Evolutionary conservation across 2,888 invertebrate species (phyloP).

Genomic region (Tortricodes alternella): DNA sequence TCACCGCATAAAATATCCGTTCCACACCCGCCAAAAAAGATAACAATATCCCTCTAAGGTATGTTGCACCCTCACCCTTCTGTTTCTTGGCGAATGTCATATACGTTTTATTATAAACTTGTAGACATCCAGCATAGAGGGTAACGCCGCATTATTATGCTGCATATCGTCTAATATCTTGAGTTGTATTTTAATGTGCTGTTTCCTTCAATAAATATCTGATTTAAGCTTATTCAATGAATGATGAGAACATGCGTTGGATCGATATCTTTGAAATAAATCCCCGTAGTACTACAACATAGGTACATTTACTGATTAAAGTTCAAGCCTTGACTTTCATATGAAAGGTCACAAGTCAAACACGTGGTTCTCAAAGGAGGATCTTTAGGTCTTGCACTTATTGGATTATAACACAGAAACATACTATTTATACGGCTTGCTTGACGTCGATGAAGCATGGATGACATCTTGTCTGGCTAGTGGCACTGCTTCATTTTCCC

Average conservation of each 20-base stretch:
- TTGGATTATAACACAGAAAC: constrained; percentile 18
- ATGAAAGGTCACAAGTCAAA: constrained; percentile 17
- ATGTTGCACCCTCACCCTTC: constrained; percentile 42
- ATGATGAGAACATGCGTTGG: background rate
- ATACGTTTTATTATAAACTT: constrained; percentile 10
- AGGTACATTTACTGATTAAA: background rate
- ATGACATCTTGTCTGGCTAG: background rate
- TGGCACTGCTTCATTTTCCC: background rate
- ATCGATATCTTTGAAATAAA: background rate
- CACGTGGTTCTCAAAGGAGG: constrained; percentile 12
- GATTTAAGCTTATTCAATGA: too few species aligned
- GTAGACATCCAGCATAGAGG: background rate
- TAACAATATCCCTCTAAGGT: constrained; percentile 44
- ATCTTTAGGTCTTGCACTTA: constrained; percentile 20
- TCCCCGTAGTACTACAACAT: background rate
- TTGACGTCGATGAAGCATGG: background rate
- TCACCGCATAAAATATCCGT: constrained; percentile 46
- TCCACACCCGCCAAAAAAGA: constrained; percentile 41
- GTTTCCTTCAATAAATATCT: too few species aligned
- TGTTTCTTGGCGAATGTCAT: constrained; percentile 38
- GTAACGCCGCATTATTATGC: background rate
- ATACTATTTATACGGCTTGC: constrained; percentile 7
- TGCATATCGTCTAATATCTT: too few species aligned
- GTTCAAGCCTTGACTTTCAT: constrained; percentile 28
- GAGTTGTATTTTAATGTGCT: too few species aligned